A percentile compares a stretch with the other conserved stretches of the same genome.
phyloP scores from a whole-genome alignment of 2,888 invertebrate genomes.

The Erannis defoliaria region DNA sequence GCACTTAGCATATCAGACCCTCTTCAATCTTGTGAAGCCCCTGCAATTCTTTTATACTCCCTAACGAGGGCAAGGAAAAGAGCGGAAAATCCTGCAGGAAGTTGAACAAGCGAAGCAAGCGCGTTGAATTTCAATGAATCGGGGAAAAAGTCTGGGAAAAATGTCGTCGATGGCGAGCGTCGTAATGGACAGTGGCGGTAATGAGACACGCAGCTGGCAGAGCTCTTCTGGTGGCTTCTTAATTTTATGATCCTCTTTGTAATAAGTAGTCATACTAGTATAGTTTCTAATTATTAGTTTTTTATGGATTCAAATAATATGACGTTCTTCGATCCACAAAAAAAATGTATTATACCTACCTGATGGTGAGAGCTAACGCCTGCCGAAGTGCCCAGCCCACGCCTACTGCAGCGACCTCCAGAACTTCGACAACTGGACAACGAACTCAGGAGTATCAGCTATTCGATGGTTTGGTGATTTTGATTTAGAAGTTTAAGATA shows the following conservation, averaged over 20 bases:
- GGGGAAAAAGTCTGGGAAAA: slow-evolving; percentile 23
- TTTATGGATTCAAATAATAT: no score
- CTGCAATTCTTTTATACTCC: slow-evolving; percentile 41
- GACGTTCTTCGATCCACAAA: no score
- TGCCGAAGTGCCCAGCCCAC: no score
- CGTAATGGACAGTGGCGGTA: slow-evolving; percentile 25
- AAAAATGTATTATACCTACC: no score
- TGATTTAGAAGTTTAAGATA: no score
- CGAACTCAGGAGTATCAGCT: no score
- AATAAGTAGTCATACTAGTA: no score
- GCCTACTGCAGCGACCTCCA: no score
- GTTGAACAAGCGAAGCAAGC: slow-evolving; percentile 33
- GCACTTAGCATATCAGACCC: slow-evolving; percentile 13
- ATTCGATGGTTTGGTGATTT: no score
- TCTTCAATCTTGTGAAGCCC: slow-evolving; percentile 59
- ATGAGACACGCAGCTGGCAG: slow-evolving; percentile 22
- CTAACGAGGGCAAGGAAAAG: slow-evolving; percentile 41
- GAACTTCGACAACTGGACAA: no score
- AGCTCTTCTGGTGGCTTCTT: slow-evolving; percentile 11
- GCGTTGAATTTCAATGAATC: slow-evolving; percentile 58
- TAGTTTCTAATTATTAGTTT: no score
- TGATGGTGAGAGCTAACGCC: no score
- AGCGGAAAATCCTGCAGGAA: slow-evolving; percentile 55
- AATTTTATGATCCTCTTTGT: background rate
- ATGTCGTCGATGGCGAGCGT: slow-evolving; percentile 9